Percentiles rank a stretch among this genome's conserved stretches.
Conservation (phyloP, 1,140 invertebrate genomes). For the Papilio polyxenes region DNA sequence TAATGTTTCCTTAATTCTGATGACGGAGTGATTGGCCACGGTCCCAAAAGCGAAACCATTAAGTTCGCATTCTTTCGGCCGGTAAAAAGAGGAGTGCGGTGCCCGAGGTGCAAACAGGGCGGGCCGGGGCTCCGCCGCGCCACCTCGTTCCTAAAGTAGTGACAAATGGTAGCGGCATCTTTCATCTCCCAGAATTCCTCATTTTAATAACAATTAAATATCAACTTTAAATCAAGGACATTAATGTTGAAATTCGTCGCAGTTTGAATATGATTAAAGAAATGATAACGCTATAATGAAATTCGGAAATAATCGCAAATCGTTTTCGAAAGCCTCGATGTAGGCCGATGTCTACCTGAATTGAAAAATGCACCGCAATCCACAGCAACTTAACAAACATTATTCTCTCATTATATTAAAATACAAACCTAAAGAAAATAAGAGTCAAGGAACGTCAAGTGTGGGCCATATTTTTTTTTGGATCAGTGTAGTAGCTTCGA, state of each 20-base stretch:
- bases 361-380: constrained; percentile 58
- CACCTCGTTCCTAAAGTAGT: constrained; percentile 74
- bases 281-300: constrained; percentile 75
- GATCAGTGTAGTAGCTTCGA: not conserved
- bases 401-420: constrained; percentile 1
- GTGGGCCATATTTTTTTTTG: not conserved
- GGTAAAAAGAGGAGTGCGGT: constrained; percentile 43
- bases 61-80: constrained; percentile 62
- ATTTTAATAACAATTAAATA: constrained; percentile 45
- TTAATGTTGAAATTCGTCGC: constrained; percentile 43
- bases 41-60: constrained; percentile 69
- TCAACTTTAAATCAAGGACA: constrained; percentile 43
- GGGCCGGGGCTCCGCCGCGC: constrained; percentile 63
- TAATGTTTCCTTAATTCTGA: constrained; percentile 67
- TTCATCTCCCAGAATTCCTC: constrained; percentile 64
- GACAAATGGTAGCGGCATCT: constrained; percentile 77
- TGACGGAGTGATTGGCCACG: constrained; percentile 72
- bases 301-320: constrained; percentile 77
- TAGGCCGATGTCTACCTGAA: constrained; percentile 57
- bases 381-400: constrained; percentile 31
- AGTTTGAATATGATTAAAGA: constrained; percentile 51
- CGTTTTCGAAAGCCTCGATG: constrained; percentile 57
- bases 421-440: not conserved
- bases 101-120: constrained; percentile 71
- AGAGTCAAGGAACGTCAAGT: not conserved